Percentiles rank a stretch among this genome's conserved stretches.
These are phyloP conservation scores for Lypha dubia DNA, from an alignment of 2,888 invertebrate species.

Conservation along the genomic window DNA sequence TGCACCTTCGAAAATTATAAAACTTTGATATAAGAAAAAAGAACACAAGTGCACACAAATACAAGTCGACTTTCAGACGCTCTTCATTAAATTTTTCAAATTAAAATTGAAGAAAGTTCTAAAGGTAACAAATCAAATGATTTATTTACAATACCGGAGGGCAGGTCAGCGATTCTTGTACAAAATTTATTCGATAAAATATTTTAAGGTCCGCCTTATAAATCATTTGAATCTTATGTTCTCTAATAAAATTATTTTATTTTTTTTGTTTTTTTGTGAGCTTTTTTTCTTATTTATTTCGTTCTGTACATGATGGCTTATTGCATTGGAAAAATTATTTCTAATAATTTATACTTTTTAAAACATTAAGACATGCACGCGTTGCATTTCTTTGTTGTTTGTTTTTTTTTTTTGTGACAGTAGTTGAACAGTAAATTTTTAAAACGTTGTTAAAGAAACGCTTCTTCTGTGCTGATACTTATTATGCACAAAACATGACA, in stretches of 20 bases:
- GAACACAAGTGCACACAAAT: background rate
- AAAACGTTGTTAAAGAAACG: constrained; percentile 41
- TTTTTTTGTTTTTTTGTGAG: background rate
- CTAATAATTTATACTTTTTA: constrained; percentile 65
- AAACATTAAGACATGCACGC: constrained; percentile 46
- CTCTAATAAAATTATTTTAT: constrained; percentile 58
- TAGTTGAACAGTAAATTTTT: constrained; percentile 53
- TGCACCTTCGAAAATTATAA: constrained; percentile 54
- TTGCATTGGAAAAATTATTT: constrained; percentile 44
- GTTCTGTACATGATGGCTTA: background rate
- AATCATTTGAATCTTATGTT: constrained; percentile 62
- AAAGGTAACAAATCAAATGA: constrained; percentile 16
- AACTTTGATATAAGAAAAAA: constrained; percentile 24
- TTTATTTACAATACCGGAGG: background rate
- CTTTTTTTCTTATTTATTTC: background rate
- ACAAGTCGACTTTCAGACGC: constrained; percentile 6
- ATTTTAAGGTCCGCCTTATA: constrained; percentile 67
- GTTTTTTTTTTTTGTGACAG: constrained; percentile 36
- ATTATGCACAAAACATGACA: constrained; percentile 61
- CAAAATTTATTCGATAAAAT: constrained; percentile 36
- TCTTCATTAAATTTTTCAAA: background rate
- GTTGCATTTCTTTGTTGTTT: constrained; percentile 54
- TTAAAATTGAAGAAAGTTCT: background rate
- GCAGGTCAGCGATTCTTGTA: constrained; percentile 40
- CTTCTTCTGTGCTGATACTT: constrained; percentile 50